These are phyloP conservation scores for Steinernema carpocapsae DNA, from an alignment of 2,888 invertebrate species.

Conservation along the genomic window DNA sequence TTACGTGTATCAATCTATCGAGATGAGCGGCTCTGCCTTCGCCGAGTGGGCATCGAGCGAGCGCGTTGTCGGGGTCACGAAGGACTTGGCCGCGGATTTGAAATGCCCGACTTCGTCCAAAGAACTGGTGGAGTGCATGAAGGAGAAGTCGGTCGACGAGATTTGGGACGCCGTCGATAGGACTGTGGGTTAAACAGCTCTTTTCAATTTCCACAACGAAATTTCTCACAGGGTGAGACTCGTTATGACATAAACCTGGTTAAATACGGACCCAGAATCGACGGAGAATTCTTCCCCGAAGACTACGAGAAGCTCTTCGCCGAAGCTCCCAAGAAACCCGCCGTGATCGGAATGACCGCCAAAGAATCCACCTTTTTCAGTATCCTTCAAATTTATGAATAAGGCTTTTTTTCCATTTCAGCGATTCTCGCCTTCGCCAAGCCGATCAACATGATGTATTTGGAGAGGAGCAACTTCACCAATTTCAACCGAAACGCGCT, in stretches of 20 bases:
- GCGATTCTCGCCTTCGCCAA: conserved; percentile 40
- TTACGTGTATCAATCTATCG: conserved; percentile 46
- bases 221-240: not conserved
- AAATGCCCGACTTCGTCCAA: not conserved
- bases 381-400: conserved; percentile 22
- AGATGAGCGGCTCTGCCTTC: conserved; percentile 46
- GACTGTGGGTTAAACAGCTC: not conserved
- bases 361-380: conserved; percentile 40
- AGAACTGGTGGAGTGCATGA: conserved; percentile 15
- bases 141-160: conserved; percentile 16
- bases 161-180: conserved; percentile 19
- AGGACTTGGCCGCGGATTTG: not conserved
- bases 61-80: conserved; percentile 21
- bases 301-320: conserved; percentile 36
- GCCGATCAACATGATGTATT: conserved; percentile 34
- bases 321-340: conserved; percentile 36
- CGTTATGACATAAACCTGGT: conserved; percentile 27
- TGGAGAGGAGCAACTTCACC: conserved; percentile 30
- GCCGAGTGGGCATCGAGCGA: conserved; percentile 42
- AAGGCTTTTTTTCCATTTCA: conserved; percentile 4
- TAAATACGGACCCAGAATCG: conserved; percentile 36
- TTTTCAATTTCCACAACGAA: not conserved
- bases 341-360: conserved; percentile 39
- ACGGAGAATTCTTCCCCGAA: conserved; percentile 40
- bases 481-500: conserved; percentile 40